Base-by-base conservation (phyloP, 2,113 vertebrate genomes). In the Cygnus buccinator region DNA sequence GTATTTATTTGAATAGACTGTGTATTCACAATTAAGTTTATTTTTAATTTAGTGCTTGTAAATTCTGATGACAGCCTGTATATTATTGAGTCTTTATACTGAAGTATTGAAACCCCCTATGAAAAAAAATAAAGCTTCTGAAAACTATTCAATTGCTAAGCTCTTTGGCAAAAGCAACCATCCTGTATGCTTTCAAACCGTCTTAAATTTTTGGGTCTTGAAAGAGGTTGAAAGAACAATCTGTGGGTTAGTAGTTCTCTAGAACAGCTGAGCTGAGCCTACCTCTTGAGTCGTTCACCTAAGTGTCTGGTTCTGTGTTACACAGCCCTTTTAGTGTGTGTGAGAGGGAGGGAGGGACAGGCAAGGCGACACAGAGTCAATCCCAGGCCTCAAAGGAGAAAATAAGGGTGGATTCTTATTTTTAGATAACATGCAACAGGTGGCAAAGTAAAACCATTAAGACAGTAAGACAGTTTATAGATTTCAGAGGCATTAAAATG, bases 361-460 rank as follows among this genome's bases (percentile, higher is more conserved):
- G 37, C 31, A 83, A 59, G 59, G 63, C 33, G 54, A 33, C 22
- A 22, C 4, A 70, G 15, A 58, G 59, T 14, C 63, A 80, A 55
- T 11, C 54, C 3, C 3, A 31, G 2, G 19, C 57, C n/a, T 39
- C 82, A 33, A 0, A 0, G 2, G n/a, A 67, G 37, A 74, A 62
- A 76, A n/a, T 6, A 83, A 33, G 23, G 55, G 19, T 18, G 26
- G 11, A 29, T 55, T 70, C 58, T 73, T 72, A 61, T 41, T 33
- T 31, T 29, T 74, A 78, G 46, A 2, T n/a, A 78, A 26, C 13
- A 5, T 3, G 7, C 10, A 83, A 71, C 11, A 71, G 26, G 73
- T 48, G 39, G 13, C 68, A 92, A 52, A 84, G 48, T 58, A 87
- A 89, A 93, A 79, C 16, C 26, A 84, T 52, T 43, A 58, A 5